phyloP scores from a whole-genome alignment of 2,888 invertebrate species.

The Campoletis raptor region DNA sequence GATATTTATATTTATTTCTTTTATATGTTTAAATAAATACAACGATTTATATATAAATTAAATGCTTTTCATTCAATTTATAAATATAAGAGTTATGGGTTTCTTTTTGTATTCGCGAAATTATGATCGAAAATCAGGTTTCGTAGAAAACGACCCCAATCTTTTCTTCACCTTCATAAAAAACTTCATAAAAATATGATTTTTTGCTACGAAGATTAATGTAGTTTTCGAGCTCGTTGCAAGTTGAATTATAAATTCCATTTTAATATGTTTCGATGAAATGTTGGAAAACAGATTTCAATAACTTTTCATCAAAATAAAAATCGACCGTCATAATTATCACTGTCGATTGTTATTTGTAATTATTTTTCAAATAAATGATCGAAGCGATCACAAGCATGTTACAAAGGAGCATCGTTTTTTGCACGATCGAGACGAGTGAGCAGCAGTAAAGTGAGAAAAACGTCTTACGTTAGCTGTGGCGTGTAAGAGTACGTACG shows the following conservation, averaged over 20 bases:
- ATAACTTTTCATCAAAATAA: not conserved
- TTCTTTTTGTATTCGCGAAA: too few relatives aligned
- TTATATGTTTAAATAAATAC: too few relatives aligned
- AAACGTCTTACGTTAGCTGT: conserved; percentile 4
- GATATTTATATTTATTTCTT: not conserved
- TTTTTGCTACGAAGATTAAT: too few relatives aligned
- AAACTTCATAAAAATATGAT: too few relatives aligned
- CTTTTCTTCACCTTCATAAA: too few relatives aligned
- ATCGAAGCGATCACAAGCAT: conserved; percentile 9
- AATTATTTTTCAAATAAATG: not conserved
- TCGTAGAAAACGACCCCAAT: too few relatives aligned
- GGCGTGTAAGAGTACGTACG: not conserved
- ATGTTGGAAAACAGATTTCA: not conserved
- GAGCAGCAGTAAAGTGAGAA: not conserved
- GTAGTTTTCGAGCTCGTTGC: too few relatives aligned
- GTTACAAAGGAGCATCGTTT: conserved; percentile 4
- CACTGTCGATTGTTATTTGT: not conserved
- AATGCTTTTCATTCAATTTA: not conserved
- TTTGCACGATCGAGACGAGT: not conserved
- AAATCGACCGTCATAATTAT: not conserved
- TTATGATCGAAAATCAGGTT: too few relatives aligned
- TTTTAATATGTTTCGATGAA: not conserved
- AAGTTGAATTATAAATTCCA: too few relatives aligned
- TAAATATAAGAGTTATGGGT: too few relatives aligned
- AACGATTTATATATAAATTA: not conserved